These are phyloP conservation scores for Odontophorus gujanensis DNA, from an alignment of 2,113 vertebrate species.

Conservation along the genomic window DNA sequence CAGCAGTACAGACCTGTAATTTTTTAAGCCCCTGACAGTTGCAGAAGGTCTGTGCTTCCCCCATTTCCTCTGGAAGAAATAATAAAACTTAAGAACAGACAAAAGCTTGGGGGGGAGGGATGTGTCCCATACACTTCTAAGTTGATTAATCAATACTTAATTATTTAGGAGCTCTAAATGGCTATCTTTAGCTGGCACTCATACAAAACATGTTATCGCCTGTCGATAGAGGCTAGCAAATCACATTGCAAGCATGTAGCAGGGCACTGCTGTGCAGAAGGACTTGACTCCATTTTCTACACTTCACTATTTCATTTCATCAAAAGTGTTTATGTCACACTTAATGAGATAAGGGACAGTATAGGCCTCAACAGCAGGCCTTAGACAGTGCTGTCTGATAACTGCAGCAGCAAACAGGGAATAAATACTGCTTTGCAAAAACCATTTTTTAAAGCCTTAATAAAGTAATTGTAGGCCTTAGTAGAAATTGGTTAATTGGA, in stretches of 20 bases:
- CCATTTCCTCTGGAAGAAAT: conserved; percentile 46
- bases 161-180: conserved; percentile 79
- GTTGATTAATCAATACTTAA: conserved; percentile 80
- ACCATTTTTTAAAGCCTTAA: conserved; percentile 40
- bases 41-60: not conserved
- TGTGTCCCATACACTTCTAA: conserved; percentile 14
- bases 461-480: conserved; percentile 43
- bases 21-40: conserved; percentile 1
- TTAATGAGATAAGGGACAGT: conserved; percentile 73
- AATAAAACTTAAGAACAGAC: conserved; percentile 56
- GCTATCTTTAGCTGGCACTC: conserved; percentile 59
- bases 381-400: conserved; percentile 57
- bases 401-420: conserved; percentile 49
- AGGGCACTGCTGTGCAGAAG: conserved; percentile 39
- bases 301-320: conserved; percentile 75
- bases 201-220: conserved; percentile 61
- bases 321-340: conserved; percentile 71
- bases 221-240: conserved; percentile 71
- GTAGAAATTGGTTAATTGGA: conserved; percentile 45
- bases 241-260: conserved; percentile 57
- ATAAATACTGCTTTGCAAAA: conserved; percentile 53
- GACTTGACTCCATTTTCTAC: conserved; percentile 42
- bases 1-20: not conserved
- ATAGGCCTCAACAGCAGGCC: conserved; percentile 11
- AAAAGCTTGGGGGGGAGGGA: conserved; percentile 13